These are phyloP conservation scores for Malurus cyaneus DNA, from an alignment of 2,113 vertebrate species.

Conservation along the genomic window DNA sequence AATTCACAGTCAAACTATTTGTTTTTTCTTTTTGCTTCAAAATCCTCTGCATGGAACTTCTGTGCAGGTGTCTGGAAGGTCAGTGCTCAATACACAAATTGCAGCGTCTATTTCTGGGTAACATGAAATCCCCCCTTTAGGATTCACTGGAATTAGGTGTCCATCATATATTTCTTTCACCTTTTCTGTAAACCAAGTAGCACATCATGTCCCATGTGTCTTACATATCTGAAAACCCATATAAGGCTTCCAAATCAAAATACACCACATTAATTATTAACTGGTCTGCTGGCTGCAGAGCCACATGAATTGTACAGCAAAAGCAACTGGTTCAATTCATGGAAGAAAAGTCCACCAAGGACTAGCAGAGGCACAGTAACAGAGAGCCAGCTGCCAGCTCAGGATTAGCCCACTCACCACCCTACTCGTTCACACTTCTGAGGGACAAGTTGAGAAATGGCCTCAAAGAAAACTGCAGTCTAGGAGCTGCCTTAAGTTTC, in stretches of 20 bases:
- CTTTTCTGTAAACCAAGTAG: background rate
- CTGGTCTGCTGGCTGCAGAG: background rate
- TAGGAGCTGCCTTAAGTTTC: background rate
- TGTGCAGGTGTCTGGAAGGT: background rate
- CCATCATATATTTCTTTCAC: background rate
- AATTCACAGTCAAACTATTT: background rate
- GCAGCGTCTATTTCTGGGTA: background rate
- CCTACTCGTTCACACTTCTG: background rate
- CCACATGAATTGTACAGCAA: background rate
- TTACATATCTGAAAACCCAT: background rate
- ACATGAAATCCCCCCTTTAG: background rate
- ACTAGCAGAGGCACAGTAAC: background rate
- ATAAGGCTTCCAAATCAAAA: background rate
- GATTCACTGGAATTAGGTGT: background rate
- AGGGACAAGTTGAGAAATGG: background rate
- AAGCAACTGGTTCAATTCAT: background rate
- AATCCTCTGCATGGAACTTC: background rate
- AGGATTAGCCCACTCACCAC: background rate
- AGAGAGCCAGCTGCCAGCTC: background rate
- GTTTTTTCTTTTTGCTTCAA: background rate
- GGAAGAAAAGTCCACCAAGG: background rate
- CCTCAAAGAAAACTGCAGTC: background rate
- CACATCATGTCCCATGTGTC: rapidly evolving
- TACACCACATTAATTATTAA: background rate
- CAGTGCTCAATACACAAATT: background rate